Conservation (phyloP, 2,113 vertebrate species). For the Nymphicus hollandicus region DNA sequence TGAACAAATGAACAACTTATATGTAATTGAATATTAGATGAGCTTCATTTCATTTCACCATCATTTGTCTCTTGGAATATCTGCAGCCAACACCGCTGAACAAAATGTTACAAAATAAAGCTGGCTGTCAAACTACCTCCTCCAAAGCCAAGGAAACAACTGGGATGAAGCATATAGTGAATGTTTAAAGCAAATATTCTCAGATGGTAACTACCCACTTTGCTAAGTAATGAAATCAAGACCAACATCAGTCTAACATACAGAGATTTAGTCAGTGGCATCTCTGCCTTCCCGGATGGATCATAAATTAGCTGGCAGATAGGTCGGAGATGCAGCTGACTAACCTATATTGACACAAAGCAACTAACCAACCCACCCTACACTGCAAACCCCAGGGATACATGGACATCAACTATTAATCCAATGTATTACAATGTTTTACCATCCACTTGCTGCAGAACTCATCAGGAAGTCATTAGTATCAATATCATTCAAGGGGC, state of each 20-base stretch:
- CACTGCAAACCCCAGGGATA: not conserved
- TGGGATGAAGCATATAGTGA: not conserved
- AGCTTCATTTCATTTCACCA: conserved; percentile 4
- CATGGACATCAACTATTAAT: not conserved
- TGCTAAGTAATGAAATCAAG: not conserved
- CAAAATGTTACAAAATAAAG: not conserved
- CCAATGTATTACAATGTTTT: not conserved
- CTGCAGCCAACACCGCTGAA: not conserved
- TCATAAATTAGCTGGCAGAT: not conserved
- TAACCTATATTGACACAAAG: not conserved
- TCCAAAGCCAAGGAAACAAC: not conserved
- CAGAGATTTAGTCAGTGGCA: not conserved
- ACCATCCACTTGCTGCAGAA: not conserved
- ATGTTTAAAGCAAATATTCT: not conserved
- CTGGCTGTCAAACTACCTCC: not conserved
- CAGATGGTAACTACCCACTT: not conserved
- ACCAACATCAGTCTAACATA: not conserved
- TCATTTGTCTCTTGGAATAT: conserved; percentile 1
- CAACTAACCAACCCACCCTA: not conserved
- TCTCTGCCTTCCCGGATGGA: not conserved
- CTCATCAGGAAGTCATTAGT: not conserved
- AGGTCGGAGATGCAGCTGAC: not conserved
- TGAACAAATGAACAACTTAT: conserved; percentile 33
- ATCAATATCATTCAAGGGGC: not conserved
- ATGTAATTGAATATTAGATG: conserved; percentile 48